A percentile compares a stretch with the other conserved stretches of the same genome.
phyloP scores from a whole-genome alignment of 2,113 vertebrate species.

The Cottus gobio region DNA sequence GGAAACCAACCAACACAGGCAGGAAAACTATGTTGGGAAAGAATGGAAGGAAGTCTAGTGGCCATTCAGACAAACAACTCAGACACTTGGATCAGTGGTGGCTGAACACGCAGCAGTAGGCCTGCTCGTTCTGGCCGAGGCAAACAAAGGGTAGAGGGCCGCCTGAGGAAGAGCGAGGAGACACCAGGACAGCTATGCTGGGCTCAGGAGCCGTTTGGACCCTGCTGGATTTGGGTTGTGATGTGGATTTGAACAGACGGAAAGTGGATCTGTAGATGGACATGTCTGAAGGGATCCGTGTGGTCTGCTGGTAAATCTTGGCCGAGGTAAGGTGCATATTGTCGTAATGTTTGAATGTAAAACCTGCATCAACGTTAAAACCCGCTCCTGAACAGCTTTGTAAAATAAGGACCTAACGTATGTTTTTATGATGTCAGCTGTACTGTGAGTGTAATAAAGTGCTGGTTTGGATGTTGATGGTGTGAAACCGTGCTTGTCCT shows the following conservation, averaged over 20 bases:
- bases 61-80: slow-evolving; percentile 90
- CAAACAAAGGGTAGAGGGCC: slow-evolving; percentile 35
- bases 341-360: not conserved
- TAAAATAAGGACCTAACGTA: not conserved
- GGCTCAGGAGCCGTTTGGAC: not conserved
- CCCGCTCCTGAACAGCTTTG: too few relatives aligned
- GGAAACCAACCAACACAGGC: slow-evolving; percentile 86
- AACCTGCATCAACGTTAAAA: not conserved
- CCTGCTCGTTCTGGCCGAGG: slow-evolving; percentile 13
- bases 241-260: slow-evolving; percentile 8
- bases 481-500: not conserved
- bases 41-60: slow-evolving; percentile 97
- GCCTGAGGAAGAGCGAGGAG: slow-evolving; percentile 4
- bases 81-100: slow-evolving; percentile 78
- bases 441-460: not conserved
- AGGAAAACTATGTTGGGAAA: slow-evolving; percentile 96
- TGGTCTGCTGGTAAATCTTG: slow-evolving; percentile 11
- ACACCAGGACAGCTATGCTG: slow-evolving; percentile 10
- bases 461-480: not conserved
- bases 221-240: slow-evolving; percentile 9
- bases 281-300: slow-evolving; percentile 26
- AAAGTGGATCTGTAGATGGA: slow-evolving; percentile 1
- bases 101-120: slow-evolving; percentile 35
- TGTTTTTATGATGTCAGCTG: not conserved
- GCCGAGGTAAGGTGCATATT: slow-evolving; percentile 51